phyloP scores from a whole-genome alignment of 2,888 invertebrate species.

The Habroteleia sp. region DNA sequence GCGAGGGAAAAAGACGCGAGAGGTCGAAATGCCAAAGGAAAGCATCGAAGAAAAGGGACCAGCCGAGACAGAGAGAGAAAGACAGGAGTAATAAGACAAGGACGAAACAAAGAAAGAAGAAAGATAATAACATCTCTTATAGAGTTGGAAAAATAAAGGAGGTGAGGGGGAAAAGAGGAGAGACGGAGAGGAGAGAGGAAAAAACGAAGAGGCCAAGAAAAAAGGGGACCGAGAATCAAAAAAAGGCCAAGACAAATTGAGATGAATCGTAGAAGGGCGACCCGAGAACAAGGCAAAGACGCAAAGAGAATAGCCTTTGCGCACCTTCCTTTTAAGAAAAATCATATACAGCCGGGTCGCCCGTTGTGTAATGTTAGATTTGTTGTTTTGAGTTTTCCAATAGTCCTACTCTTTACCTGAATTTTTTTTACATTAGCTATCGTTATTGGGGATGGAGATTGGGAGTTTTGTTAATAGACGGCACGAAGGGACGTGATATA shows the following conservation, averaged over 20 bases:
- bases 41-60: conserved; percentile 44
- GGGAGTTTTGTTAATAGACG: conserved; percentile 16
- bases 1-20: conserved; percentile 51
- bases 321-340: conserved; percentile 36
- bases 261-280: conserved; percentile 73
- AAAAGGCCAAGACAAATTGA: conserved; percentile 77
- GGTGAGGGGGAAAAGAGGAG: not conserved
- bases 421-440: conserved; percentile 14
- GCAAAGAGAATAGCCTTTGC: conserved; percentile 34
- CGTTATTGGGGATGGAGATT: conserved; percentile 15
- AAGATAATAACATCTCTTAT: conserved; percentile 23
- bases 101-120: conserved; percentile 1
- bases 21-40: conserved; percentile 51
- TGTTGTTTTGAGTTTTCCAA: conserved; percentile 33
- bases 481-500: not conserved
- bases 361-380: conserved; percentile 19
- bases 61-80: not conserved
- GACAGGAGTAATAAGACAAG: not conserved
- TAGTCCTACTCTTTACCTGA: too few relatives aligned
- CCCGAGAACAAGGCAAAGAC: conserved; percentile 31
- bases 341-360: conserved; percentile 13
- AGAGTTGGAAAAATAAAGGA: conserved; percentile 3
- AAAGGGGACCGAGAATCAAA: conserved; percentile 72
- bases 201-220: conserved; percentile 73
- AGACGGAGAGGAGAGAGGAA: conserved; percentile 7